phyloP scores from a whole-genome alignment of 2,113 vertebrate genomes.

The Chloropsis hardwickii region DNA sequence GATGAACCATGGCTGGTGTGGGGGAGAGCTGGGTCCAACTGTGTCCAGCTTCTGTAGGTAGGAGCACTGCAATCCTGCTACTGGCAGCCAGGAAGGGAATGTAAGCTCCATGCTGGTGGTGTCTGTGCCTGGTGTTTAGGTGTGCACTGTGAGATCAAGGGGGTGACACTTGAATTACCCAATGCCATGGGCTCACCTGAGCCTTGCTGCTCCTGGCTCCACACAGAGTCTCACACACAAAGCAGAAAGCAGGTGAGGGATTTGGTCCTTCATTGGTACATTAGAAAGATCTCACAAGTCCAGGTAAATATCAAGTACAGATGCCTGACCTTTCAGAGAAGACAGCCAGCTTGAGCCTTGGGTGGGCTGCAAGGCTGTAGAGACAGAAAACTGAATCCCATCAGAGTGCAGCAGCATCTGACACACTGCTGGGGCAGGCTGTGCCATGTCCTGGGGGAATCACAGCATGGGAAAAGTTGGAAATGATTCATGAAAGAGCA shows the following conservation, averaged over 20 bases:
- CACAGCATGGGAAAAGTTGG: neutral
- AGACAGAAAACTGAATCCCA: neutral
- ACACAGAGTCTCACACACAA: neutral
- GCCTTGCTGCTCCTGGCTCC: neutral
- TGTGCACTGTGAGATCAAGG: fast-evolving
- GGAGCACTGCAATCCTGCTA: neutral
- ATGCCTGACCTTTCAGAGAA: neutral
- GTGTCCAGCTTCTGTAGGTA: neutral
- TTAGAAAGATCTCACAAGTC: neutral
- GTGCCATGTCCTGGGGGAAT: fast-evolving
- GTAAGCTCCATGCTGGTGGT: fast-evolving
- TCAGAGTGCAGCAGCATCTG: fast-evolving
- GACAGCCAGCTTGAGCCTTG: fast-evolving
- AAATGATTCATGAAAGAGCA: neutral
- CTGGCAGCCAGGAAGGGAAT: neutral
- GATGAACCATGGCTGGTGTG: neutral
- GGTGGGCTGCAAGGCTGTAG: neutral
- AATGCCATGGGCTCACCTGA: neutral
- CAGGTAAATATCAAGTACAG: neutral
- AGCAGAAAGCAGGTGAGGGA: neutral
- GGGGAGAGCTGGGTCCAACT: neutral
- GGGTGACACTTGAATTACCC: neutral
- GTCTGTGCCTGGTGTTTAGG: neutral
- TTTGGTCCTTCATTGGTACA: neutral
- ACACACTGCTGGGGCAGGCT: neutral